Evolutionary conservation across 2,113 vertebrate species (phyloP).

Genomic region (Pipra filicauda): DNA sequence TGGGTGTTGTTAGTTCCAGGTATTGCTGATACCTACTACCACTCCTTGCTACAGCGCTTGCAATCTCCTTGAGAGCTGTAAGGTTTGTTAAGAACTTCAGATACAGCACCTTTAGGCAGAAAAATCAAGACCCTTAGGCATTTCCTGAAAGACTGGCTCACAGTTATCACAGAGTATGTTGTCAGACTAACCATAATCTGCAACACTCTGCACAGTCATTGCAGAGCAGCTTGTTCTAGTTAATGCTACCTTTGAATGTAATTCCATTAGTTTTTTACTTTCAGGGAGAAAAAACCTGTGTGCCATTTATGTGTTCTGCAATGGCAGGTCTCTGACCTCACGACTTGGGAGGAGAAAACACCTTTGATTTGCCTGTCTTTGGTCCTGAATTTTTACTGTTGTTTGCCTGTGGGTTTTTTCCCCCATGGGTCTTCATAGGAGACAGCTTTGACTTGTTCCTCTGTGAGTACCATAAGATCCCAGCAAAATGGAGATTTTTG

Average conservation of each 20-base stretch:
- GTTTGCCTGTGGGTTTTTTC: not conserved
- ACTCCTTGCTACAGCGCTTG: not conserved
- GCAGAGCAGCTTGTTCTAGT: not conserved
- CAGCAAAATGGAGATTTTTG: slow-evolving; percentile 8
- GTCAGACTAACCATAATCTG: not conserved
- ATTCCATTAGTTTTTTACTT: not conserved
- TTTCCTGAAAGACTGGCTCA: slow-evolving; percentile 39
- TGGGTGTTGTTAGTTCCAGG: not conserved
- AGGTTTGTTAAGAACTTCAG: not conserved
- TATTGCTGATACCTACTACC: not conserved
- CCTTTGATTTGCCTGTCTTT: not conserved
- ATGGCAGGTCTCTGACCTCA: not conserved
- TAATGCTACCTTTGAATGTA: not conserved
- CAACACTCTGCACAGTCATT: not conserved
- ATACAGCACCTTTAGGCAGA: slow-evolving; percentile 6
- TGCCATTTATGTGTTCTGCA: not conserved
- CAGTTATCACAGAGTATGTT: not conserved
- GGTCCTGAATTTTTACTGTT: not conserved
- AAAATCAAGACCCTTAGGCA: slow-evolving; percentile 17
- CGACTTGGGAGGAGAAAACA: not conserved
- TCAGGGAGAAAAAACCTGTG: not conserved
- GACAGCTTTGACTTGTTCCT: not conserved
- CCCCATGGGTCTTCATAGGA: not conserved
- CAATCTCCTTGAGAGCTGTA: not conserved
- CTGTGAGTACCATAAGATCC: not conserved